Conservation (phyloP, 2,888 invertebrate genomes). For the Sisyra terminalis region DNA sequence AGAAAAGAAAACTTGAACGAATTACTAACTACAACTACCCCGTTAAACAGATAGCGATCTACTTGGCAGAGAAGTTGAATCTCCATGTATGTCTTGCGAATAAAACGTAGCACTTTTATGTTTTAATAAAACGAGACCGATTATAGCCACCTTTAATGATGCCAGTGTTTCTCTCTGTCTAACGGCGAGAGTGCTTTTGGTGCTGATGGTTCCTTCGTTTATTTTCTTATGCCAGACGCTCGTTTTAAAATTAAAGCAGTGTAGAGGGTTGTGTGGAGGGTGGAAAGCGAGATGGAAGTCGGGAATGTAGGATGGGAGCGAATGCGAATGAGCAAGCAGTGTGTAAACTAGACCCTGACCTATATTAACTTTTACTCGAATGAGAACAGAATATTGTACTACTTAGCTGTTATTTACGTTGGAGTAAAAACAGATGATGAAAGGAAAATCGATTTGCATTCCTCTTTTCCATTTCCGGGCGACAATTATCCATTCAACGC, state of each 20-base stretch:
- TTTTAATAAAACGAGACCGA: too few relatives aligned
- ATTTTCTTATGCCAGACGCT: slow-evolving; percentile 4
- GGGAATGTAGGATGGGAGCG: neutral
- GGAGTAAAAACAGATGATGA: slow-evolving; percentile 3
- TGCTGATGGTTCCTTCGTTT: neutral
- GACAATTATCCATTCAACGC: too few relatives aligned
- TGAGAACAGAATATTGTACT: slow-evolving; percentile 4
- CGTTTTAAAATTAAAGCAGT: slow-evolving; percentile 8
- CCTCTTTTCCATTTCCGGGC: too few relatives aligned
- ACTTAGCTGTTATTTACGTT: slow-evolving; percentile 2
- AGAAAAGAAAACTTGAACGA: slow-evolving; percentile 4
- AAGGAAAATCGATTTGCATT: slow-evolving; percentile 2
- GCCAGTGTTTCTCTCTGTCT: too few relatives aligned
- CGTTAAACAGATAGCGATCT: slow-evolving; percentile 1
- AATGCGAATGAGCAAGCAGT: slow-evolving; percentile 19
- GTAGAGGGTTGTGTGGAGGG: neutral
- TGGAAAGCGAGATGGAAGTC: neutral
- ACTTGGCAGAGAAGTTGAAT: too few relatives aligned
- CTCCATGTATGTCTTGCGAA: too few relatives aligned
- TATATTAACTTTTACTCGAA: slow-evolving; percentile 14
- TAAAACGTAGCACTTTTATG: too few relatives aligned
- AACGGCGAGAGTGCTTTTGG: too few relatives aligned
- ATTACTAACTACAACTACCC: slow-evolving; percentile 1
- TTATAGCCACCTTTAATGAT: too few relatives aligned
- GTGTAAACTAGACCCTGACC: slow-evolving; percentile 28